These are phyloP conservation scores for Lamprotornis superbus DNA, from an alignment of 2,113 vertebrate genomes.

Conservation along the genomic window DNA sequence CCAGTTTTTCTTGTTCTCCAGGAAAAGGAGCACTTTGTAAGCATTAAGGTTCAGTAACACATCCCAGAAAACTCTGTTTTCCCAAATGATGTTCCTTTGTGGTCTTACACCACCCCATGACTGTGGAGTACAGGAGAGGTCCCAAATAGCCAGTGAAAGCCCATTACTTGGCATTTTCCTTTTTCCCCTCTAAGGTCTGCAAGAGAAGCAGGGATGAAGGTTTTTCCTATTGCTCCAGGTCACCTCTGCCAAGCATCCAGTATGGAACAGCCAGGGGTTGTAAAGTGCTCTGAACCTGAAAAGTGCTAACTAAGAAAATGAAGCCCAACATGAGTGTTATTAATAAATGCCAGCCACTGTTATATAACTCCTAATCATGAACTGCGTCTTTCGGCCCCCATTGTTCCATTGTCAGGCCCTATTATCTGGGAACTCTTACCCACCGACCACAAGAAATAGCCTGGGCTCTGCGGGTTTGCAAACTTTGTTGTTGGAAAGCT, in stretches of 20 bases:
- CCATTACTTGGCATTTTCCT: not conserved
- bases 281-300: slow-evolving; percentile 61
- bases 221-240: not conserved
- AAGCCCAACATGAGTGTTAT: slow-evolving; percentile 8
- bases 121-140: not conserved
- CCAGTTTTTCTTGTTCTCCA: not conserved
- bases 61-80: not conserved
- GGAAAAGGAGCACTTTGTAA: not conserved
- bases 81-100: not conserved
- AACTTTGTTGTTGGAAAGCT: slow-evolving; percentile 64
- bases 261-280: not conserved
- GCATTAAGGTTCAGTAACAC: not conserved
- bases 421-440: slow-evolving; percentile 67
- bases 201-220: not conserved
- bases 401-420: slow-evolving; percentile 57
- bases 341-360: slow-evolving; percentile 58
- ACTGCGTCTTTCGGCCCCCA: not conserved
- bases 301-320: slow-evolving; percentile 59
- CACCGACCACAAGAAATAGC: slow-evolving; percentile 61
- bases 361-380: slow-evolving; percentile 54
- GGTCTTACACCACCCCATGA: not conserved
- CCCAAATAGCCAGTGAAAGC: not conserved
- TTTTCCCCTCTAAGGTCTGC: not conserved
- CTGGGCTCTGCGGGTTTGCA: slow-evolving; percentile 56
- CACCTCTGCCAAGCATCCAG: not conserved